Evolutionary conservation across 2,797 vertebrate genomes (phyloP).

Genomic region (Odontamblyopus lacepedii): DNA sequence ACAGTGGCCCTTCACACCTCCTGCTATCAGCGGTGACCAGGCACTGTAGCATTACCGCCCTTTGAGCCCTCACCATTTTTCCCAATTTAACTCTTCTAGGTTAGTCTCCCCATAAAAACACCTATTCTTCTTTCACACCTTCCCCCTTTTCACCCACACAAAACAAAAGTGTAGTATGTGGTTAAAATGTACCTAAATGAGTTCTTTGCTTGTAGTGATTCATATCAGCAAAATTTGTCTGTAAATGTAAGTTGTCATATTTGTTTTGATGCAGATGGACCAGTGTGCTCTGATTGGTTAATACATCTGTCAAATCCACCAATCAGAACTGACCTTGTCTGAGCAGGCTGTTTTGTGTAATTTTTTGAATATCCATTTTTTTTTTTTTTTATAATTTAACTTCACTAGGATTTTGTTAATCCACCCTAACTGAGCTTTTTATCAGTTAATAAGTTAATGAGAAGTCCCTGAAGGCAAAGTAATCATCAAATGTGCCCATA

Average conservation of each 20-base stretch:
- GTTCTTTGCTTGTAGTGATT: background rate
- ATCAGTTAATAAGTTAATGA: slow-evolving; percentile 21
- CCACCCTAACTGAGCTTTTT: background rate
- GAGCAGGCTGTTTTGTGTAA: too few relatives aligned
- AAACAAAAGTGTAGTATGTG: background rate
- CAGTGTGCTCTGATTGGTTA: background rate
- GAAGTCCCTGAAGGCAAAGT: slow-evolving; percentile 42
- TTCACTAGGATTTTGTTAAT: too few relatives aligned
- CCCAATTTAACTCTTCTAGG: slow-evolving; percentile 20
- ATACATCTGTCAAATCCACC: too few relatives aligned
- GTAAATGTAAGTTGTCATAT: background rate
- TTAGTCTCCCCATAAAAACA: slow-evolving; percentile 48
- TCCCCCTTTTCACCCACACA: background rate
- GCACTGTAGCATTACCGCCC: slow-evolving; percentile 33
- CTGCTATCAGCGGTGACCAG: slow-evolving; percentile 54
- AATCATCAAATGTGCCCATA: background rate
- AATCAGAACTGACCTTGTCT: too few relatives aligned
- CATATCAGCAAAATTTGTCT: background rate
- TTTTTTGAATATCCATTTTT: too few relatives aligned
- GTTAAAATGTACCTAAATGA: background rate
- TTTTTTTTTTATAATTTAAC: too few relatives aligned
- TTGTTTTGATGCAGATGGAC: background rate
- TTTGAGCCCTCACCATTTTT: slow-evolving; percentile 39
- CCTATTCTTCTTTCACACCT: slow-evolving; percentile 29
- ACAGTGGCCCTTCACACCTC: slow-evolving; percentile 54